Base-by-base conservation (phyloP, 1,140 invertebrate species). In the Acromyrmex charruanus region DNA sequence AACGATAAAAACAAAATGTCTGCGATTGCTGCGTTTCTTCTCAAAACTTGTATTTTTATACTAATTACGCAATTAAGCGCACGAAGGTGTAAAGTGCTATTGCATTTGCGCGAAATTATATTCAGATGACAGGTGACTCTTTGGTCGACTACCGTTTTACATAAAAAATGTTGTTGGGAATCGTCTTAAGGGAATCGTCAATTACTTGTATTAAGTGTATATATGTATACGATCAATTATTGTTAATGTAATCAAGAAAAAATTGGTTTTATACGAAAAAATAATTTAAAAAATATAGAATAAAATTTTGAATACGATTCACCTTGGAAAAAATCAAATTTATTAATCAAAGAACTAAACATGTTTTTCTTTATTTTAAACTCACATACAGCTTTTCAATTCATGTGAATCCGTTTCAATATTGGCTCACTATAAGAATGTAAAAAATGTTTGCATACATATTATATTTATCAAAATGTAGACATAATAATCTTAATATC, bases 1-100 rank as follows among this genome's bases (percentile, higher is more conserved):
- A 72, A 81, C 14, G 25, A 68, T 68, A 85, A 88, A 88, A 88
- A 85, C 61, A 80, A 66, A 55, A 53, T 35, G 51, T 55, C 25
- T 28, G 44, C 51, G 39, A 49, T 53, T n/a, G 21, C 74, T 59
- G 72, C 53, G 74, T 81, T 58, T 71, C 49, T 9, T 31, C 35
- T 72, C 21, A 65, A 88, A 86, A 63, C 51, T 66, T 51, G 39
- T 84, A 80, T 44, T 69, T 80, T 80, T 65, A 68, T 21, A 53
- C 4, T 21, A 69, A 55, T 79, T 88, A 77, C 87, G 63, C 51
- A 77, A 89, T 88, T 85, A 39, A 18, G 28, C 35, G 51, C 16
- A 65, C 63, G 44, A 59, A 59, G 58, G 39, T 65, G 21, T 44
- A 31, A 18, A 72, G 28, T 71, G 75, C 58, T 51, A 68, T 35